These are phyloP conservation scores for Sebastes variabilis DNA, from an alignment of 2,797 vertebrate species.

Conservation along the genomic window DNA sequence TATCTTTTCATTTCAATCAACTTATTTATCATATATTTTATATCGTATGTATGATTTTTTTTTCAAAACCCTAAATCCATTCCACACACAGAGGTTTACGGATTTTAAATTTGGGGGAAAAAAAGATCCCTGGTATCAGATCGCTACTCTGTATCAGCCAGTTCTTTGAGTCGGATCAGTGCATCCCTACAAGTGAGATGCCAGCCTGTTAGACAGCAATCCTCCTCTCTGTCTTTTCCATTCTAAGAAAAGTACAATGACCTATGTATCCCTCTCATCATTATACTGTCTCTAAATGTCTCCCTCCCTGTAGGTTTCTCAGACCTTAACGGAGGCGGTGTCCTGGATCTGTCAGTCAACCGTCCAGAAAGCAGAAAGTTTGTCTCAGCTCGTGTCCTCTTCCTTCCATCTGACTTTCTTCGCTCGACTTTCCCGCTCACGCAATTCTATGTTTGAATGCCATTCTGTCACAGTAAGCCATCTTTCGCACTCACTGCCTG, in stretches of 20 bases:
- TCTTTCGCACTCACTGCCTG: background rate
- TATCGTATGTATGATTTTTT: background rate
- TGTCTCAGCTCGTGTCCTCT: constrained; percentile 5
- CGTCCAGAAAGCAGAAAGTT: constrained; percentile 9
- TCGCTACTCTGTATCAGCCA: background rate
- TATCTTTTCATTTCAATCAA: background rate
- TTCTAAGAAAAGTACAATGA: background rate
- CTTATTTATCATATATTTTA: background rate
- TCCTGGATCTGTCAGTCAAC: constrained; percentile 53
- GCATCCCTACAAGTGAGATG: background rate
- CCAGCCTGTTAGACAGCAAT: background rate
- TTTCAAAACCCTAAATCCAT: background rate
- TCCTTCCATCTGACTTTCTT: constrained; percentile 4
- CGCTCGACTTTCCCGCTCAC: background rate
- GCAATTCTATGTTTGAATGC: background rate
- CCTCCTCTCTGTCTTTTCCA: background rate
- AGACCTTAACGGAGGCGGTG: constrained; percentile 27
- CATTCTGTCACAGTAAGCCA: background rate
- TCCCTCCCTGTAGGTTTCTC: constrained; percentile 20
- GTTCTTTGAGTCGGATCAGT: background rate
- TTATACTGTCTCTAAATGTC: constrained; percentile 15
- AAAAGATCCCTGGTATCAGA: background rate
- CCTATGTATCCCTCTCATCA: constrained; percentile 4
- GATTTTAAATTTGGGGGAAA: background rate
- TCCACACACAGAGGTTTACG: background rate